These are phyloP conservation scores for Mesorhabditis spiculigera DNA, from an alignment of 2,888 invertebrate genomes.

Conservation along the genomic window DNA sequence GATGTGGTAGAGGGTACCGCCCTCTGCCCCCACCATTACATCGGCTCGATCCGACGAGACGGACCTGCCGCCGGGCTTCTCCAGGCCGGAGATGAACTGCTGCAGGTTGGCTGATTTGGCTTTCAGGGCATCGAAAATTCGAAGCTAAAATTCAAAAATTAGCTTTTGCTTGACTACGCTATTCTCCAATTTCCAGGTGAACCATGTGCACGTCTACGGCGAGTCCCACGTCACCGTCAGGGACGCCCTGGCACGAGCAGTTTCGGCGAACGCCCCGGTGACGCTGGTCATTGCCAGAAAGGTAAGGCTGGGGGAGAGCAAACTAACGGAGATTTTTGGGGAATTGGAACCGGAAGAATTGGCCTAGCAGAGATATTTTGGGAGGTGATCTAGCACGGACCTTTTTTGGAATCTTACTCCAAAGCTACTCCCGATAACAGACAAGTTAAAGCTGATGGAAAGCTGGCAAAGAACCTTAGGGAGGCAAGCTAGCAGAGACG, in stretches of 20 bases:
- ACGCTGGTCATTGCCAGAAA: conserved; percentile 39
- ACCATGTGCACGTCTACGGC: conserved; percentile 82
- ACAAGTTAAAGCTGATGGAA: no score
- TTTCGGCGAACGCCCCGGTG: conserved; percentile 43
- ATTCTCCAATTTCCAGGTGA: conserved; percentile 69
- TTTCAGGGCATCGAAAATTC: neutral
- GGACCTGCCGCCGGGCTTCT: conserved; percentile 87
- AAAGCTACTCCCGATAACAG: no score
- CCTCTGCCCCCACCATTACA: conserved; percentile 96
- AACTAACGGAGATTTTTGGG: no score
- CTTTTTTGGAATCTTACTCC: no score
- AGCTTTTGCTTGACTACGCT: no score
- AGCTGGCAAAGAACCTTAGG: no score
- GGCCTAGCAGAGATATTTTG: no score
- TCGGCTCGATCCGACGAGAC: conserved; percentile 84
- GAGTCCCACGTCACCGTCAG: conserved; percentile 93
- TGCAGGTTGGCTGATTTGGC: conserved; percentile 66
- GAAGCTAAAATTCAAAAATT: no score
- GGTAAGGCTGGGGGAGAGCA: conserved; percentile 11
- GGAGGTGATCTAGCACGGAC: no score
- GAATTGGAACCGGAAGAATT: no score
- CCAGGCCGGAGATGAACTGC: conserved; percentile 87
- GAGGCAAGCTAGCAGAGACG: no score
- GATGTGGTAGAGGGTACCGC: conserved; percentile 96
- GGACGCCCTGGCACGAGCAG: conserved; percentile 73